Percentiles rank a stretch among this genome's conserved stretches.
Evolutionary conservation across 2,797 vertebrate species (phyloP).

Genomic region (Aselliscus stoliczkanus): DNA sequence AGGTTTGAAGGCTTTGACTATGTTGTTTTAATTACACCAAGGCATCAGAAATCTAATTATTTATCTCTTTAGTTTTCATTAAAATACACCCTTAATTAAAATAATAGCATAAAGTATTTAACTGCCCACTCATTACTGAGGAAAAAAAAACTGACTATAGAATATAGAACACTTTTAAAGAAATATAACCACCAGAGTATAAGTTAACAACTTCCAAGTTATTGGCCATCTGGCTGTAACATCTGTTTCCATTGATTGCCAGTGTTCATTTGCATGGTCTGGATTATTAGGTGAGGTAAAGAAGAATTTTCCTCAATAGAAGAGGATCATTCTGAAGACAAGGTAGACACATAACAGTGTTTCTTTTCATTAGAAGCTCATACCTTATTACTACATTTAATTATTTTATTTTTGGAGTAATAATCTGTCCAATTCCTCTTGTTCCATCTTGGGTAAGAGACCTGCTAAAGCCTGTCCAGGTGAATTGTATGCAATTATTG

Average conservation of each 20-base stretch:
- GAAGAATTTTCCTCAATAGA: background rate
- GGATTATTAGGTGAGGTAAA: background rate
- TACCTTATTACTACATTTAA: background rate
- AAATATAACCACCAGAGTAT: constrained; percentile 2
- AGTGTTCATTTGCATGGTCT: background rate
- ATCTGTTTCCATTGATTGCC: constrained; percentile 21
- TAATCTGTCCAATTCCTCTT: background rate
- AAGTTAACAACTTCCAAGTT: constrained; percentile 34
- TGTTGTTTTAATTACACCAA: background rate
- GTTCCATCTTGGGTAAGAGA: background rate
- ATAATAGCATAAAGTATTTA: background rate
- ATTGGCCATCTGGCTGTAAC: constrained; percentile 37
- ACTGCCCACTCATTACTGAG: constrained; percentile 1
- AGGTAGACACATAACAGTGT: background rate
- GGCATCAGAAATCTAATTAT: background rate
- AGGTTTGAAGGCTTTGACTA: background rate
- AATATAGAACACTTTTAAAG: background rate
- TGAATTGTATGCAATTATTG: background rate
- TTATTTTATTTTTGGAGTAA: background rate
- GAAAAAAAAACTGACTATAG: background rate
- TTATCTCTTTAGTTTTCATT: background rate
- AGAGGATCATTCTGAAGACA: background rate
- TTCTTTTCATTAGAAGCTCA: background rate
- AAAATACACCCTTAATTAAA: constrained; percentile 37
- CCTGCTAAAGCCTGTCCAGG: background rate